A percentile compares a stretch with the other conserved stretches of the same genome.
These are phyloP conservation scores for Myiagra hebetior DNA, from an alignment of 2,113 vertebrate genomes.

Conservation along the genomic window DNA sequence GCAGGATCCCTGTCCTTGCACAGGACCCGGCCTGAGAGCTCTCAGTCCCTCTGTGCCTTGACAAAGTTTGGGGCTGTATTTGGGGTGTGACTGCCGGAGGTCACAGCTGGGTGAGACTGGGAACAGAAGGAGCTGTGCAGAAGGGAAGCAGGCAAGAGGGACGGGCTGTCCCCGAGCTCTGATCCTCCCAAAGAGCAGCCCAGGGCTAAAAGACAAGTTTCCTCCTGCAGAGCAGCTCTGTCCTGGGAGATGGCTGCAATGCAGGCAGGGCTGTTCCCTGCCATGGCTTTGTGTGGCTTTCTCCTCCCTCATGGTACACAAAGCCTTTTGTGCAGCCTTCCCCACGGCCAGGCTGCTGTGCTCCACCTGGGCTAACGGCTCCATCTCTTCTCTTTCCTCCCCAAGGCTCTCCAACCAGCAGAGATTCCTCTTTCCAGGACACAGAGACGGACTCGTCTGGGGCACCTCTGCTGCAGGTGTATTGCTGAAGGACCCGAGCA, in stretches of 20 bases:
- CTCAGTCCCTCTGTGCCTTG: background rate
- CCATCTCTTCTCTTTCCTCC: constrained; percentile 52
- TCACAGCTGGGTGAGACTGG: background rate
- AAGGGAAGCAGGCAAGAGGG: background rate
- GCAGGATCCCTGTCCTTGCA: background rate
- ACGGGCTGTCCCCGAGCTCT: background rate
- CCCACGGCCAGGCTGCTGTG: background rate
- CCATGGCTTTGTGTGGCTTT: constrained; percentile 29
- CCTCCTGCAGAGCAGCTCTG: background rate
- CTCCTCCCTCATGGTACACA: constrained; percentile 54
- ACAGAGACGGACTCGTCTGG: constrained; percentile 90
- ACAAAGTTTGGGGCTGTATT: background rate
- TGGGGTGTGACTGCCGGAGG: background rate
- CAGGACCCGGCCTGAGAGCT: accelerated
- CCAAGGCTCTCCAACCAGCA: constrained; percentile 74
- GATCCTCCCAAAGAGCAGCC: background rate
- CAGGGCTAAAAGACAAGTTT: constrained; percentile 26
- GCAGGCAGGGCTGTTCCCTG: constrained; percentile 12
- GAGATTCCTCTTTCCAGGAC: constrained; percentile 83
- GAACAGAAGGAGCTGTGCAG: background rate
- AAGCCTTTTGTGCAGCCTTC: constrained; percentile 10
- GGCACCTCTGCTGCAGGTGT: constrained; percentile 85
- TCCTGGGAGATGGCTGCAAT: background rate
- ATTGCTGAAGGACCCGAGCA: constrained; percentile 58
- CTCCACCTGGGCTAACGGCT: background rate